These are phyloP conservation scores for Hepsetus odoe DNA, from an alignment of 2,113 vertebrate genomes.

Conservation along the genomic window DNA sequence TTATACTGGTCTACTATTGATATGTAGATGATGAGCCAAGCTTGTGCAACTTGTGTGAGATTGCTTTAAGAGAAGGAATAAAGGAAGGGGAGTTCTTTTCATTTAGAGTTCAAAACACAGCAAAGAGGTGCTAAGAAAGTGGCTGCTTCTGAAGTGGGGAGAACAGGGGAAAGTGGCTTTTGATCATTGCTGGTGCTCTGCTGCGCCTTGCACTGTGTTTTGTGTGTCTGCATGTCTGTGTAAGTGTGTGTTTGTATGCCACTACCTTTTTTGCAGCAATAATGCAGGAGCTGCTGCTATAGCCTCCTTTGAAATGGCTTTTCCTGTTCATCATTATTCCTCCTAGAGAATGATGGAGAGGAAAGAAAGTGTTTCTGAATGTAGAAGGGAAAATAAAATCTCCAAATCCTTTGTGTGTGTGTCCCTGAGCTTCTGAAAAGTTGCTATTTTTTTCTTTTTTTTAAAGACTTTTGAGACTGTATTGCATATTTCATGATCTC, in stretches of 20 bases:
- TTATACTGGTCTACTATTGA: background rate
- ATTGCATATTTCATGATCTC: constrained; percentile 16
- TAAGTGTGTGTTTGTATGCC: constrained; percentile 12
- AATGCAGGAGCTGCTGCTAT: background rate
- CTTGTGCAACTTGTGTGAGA: background rate
- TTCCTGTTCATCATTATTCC: constrained; percentile 18
- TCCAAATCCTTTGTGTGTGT: background rate
- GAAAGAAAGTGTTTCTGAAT: background rate
- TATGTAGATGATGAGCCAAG: background rate
- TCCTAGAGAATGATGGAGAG: constrained; percentile 20
- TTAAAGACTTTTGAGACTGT: background rate
- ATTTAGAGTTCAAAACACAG: constrained; percentile 54
- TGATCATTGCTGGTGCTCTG: constrained; percentile 53
- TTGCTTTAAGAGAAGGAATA: background rate
- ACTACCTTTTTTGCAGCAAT: background rate
- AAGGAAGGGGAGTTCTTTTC: constrained; percentile 14
- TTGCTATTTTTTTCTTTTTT: background rate
- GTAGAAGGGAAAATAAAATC: background rate
- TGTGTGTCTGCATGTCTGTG: no score
- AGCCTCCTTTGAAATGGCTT: constrained; percentile 39
- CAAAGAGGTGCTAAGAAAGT: constrained; percentile 45
- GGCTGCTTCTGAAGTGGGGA: constrained; percentile 51
- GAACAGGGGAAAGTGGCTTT: constrained; percentile 58
- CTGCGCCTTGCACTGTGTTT: background rate
- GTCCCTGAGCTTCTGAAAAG: constrained; percentile 1